phyloP scores from a whole-genome alignment of 2,113 vertebrate genomes.

The Pantherophis guttatus region DNA sequence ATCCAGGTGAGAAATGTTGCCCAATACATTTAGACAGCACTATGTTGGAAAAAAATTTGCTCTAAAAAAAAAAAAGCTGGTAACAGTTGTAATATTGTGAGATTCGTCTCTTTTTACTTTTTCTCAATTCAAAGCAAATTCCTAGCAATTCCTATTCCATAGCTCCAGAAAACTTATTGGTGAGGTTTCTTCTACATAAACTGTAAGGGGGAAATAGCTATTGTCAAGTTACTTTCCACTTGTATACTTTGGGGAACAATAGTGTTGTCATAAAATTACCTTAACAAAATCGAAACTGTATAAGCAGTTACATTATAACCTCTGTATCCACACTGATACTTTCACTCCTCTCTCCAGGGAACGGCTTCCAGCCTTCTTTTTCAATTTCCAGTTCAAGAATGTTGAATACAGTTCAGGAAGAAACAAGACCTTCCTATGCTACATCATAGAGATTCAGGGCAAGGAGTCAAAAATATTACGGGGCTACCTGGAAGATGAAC shows the following conservation, averaged over 20 bases:
- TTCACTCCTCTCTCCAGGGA: constrained; percentile 69
- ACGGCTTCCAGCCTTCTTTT: constrained; percentile 83
- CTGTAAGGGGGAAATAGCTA: neutral
- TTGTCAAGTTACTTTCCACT: neutral
- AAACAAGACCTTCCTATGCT: constrained; percentile 94
- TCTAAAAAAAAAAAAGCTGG: neutral
- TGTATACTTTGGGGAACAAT: neutral
- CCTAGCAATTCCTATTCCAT: neutral
- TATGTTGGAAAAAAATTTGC: neutral
- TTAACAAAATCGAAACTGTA: neutral
- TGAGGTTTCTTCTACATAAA: neutral
- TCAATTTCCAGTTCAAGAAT: constrained; percentile 95
- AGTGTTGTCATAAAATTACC: no score
- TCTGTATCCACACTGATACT: neutral
- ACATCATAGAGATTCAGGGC: constrained; percentile 78
- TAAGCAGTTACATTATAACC: neutral
- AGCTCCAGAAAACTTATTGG: neutral
- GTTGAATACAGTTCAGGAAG: constrained; percentile 96
- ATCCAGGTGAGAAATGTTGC: neutral
- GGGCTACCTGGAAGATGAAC: constrained; percentile 93
- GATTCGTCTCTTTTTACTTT: neutral
- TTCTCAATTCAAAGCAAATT: neutral
- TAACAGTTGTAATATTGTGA: neutral
- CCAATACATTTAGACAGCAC: neutral
- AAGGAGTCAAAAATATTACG: constrained; percentile 63